phyloP scores from a whole-genome alignment of 2,888 invertebrate genomes.

The Mythimna albipuncta region DNA sequence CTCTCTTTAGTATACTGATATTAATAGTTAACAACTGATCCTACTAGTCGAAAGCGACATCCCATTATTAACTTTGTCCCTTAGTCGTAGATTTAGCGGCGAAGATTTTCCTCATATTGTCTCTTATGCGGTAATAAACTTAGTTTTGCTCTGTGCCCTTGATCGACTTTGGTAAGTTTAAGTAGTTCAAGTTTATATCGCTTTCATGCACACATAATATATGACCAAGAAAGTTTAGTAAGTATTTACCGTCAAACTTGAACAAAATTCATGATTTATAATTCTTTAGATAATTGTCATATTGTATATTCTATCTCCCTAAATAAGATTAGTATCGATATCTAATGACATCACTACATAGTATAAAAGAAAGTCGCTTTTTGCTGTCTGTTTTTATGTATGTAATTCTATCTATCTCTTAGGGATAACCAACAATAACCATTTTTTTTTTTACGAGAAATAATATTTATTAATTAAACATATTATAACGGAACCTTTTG shows the following conservation, averaged over 20 bases:
- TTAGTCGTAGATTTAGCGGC: neutral
- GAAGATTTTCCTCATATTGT: conserved; percentile 26
- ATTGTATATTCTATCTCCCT: too few relatives aligned
- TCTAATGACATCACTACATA: too few relatives aligned
- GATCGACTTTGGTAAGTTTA: conserved; percentile 24
- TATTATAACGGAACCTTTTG: too few relatives aligned
- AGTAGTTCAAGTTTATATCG: conserved; percentile 15
- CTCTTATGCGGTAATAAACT: conserved; percentile 18
- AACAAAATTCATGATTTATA: neutral
- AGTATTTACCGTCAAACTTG: neutral
- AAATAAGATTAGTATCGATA: too few relatives aligned
- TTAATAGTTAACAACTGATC: neutral
- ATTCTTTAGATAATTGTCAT: neutral
- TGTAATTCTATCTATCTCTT: too few relatives aligned
- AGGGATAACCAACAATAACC: too few relatives aligned
- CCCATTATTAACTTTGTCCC: conserved; percentile 37
- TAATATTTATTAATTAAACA: too few relatives aligned
- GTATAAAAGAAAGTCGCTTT: too few relatives aligned
- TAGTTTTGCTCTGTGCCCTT: conserved; percentile 6
- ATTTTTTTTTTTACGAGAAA: too few relatives aligned
- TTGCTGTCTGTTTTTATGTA: too few relatives aligned
- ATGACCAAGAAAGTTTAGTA: neutral
- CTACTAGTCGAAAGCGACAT: neutral
- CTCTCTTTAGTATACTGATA: neutral
- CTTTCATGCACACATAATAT: neutral